Evolutionary conservation across 2,888 invertebrate genomes (phyloP), one percentile per base, ranked within the genome.

Genomic region (Bruchidius siliquastri): DNA sequence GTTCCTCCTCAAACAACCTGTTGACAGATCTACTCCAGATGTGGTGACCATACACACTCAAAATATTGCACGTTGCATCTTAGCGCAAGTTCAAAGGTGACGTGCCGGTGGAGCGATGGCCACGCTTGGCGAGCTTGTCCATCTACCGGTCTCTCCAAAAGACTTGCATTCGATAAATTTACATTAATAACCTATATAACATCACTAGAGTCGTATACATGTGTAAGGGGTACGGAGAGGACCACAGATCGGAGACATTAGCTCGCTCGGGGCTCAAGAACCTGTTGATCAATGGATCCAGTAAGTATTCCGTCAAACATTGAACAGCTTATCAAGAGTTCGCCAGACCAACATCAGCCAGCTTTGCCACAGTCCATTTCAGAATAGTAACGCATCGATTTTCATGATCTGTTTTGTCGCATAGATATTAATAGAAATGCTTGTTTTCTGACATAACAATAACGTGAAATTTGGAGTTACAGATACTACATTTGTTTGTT

Each of bases 191-290:
- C 81, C 82, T 83, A 83, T 81, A 79, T 81, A 84, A 82, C 84
- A 84, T 84, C 84, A 84, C 84, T 83, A 83, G 82, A 70, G 79
- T 84, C 84, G 84, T 84, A 84, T 84, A 85, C 84, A 79, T 82
- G 80, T 81, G 81, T 83, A 49, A 49, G 49, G 49, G 49, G 49
- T 49, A 49, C 18, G 49, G 74, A 49, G 49, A 49, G 49, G 49
- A 49, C 76, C 75, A 49, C 49, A 49, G 8, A 49, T 49, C 13
- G 49, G 49, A 49, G 1, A 49, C 1, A 49, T 79, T 76, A 69
- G 74, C 22, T 70, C 73, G 71, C 49, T 71, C 49, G 21, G 21
- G 66, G 32, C 72, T 21, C 18, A 21, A 71, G 32, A 72, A 26
- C 3, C 49, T 30, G 49, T 49, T 3, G 49, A 13, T 49, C 49